phyloP scores from a whole-genome alignment of 1,140 invertebrate species.

The Tribolium castaneum region DNA sequence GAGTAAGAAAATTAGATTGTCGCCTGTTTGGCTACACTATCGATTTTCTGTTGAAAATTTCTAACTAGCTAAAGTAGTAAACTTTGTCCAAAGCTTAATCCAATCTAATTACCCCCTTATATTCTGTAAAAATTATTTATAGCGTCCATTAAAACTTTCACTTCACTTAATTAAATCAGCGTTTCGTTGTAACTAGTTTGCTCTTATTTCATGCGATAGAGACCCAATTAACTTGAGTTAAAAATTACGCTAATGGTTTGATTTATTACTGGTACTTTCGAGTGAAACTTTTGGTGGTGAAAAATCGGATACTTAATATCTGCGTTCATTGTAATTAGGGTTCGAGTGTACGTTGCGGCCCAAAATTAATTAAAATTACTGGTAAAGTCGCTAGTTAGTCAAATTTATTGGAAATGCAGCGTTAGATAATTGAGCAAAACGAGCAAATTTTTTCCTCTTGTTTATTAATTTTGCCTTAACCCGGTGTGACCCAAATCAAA shows the following conservation, averaged over 20 bases:
- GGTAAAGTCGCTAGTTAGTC: too few relatives aligned
- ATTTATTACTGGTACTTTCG: background rate
- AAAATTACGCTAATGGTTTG: background rate
- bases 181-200: too few relatives aligned
- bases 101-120: background rate
- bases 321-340: too few relatives aligned
- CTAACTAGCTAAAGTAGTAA: background rate
- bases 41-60: background rate
- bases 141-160: background rate
- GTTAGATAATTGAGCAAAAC: too few relatives aligned
- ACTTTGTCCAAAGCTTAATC: background rate
- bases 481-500: background rate
- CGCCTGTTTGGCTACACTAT: background rate
- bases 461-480: background rate
- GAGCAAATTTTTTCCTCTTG: background rate
- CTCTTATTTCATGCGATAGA: background rate
- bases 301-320: too few relatives aligned
- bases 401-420: too few relatives aligned
- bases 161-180: background rate
- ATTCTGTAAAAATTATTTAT: background rate
- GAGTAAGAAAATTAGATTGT: background rate
- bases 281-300: background rate
- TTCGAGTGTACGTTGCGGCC: too few relatives aligned
- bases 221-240: background rate
- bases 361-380: too few relatives aligned